A percentile compares a stretch with the other conserved stretches of the same genome.
These are phyloP conservation scores for Beris morrisii DNA, from an alignment of 2,888 invertebrate species.

Conservation along the genomic window DNA sequence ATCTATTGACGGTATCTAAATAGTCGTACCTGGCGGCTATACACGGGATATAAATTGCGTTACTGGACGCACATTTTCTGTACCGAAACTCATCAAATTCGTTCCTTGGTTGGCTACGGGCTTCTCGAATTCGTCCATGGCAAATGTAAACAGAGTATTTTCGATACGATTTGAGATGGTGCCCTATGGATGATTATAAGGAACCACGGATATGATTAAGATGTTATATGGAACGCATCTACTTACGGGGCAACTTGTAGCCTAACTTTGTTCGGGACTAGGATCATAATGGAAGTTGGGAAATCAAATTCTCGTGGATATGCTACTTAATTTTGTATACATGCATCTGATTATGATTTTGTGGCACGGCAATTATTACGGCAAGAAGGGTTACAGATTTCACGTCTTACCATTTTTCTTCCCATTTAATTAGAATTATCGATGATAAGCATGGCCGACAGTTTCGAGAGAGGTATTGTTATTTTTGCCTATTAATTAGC, in stretches of 20 bases:
- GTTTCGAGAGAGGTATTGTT: conserved; percentile 26
- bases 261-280: conserved; percentile 1
- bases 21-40: conserved; percentile 9
- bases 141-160: background rate
- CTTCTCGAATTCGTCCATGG: conserved; percentile 16
- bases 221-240: conserved; percentile 23
- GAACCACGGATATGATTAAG: conserved; percentile 18
- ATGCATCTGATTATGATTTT: background rate
- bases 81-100: conserved; percentile 37
- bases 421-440: conserved; percentile 29
- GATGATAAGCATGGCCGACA: conserved; percentile 29
- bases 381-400: background rate
- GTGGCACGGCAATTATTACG: background rate
- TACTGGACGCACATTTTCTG: conserved; percentile 38
- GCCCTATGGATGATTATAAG: conserved; percentile 2
- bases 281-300: too few species aligned
- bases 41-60: conserved; percentile 32
- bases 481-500: conserved; percentile 27
- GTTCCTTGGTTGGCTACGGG: conserved; percentile 33
- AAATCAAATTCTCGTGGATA: too few species aligned
- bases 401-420: conserved; percentile 20
- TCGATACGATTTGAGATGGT: conserved; percentile 27
- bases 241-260: too few species aligned
- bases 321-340: too few species aligned
- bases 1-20: background rate